These are phyloP conservation scores for Hedychridium roseum DNA, from an alignment of 2,888 invertebrate species.

Conservation along the genomic window DNA sequence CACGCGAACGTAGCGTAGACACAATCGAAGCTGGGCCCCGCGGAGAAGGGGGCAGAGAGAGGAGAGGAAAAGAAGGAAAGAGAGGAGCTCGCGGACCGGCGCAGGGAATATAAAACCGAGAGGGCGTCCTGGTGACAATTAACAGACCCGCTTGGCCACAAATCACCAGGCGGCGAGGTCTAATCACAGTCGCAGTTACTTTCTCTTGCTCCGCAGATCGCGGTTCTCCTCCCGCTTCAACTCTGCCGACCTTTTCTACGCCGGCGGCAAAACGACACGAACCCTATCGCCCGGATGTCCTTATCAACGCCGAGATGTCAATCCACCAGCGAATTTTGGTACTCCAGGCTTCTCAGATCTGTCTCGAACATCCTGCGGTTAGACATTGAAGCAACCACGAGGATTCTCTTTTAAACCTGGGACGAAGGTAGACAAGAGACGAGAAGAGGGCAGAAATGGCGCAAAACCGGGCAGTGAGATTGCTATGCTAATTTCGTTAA, in stretches of 20 bases:
- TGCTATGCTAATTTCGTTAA: constrained; percentile 56
- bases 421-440: too few relatives aligned
- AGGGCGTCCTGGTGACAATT: constrained; percentile 56
- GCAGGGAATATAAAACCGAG: constrained; percentile 42
- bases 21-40: too few relatives aligned
- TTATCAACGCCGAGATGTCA: too few relatives aligned
- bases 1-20: constrained; percentile 23
- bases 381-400: too few relatives aligned
- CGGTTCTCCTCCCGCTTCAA: not conserved
- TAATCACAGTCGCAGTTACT: constrained; percentile 47
- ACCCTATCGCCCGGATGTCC: too few relatives aligned
- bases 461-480: constrained; percentile 33
- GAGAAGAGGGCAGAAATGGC: too few relatives aligned
- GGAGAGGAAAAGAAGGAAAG: constrained; percentile 28
- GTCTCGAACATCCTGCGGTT: too few relatives aligned
- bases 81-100: constrained; percentile 16
- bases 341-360: too few relatives aligned
- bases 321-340: too few relatives aligned
- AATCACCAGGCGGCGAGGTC: constrained; percentile 56
- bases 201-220: constrained; percentile 16
- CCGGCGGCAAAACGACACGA: too few relatives aligned
- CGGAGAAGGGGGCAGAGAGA: constrained; percentile 29
- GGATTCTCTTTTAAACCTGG: too few relatives aligned
- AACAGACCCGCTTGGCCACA: constrained; percentile 52
- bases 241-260: constrained; percentile 2